Percentiles rank a stretch among this genome's conserved stretches.
Evolutionary conservation across 2,797 vertebrate species (phyloP).

Genomic region (Xenopus petersii): DNA sequence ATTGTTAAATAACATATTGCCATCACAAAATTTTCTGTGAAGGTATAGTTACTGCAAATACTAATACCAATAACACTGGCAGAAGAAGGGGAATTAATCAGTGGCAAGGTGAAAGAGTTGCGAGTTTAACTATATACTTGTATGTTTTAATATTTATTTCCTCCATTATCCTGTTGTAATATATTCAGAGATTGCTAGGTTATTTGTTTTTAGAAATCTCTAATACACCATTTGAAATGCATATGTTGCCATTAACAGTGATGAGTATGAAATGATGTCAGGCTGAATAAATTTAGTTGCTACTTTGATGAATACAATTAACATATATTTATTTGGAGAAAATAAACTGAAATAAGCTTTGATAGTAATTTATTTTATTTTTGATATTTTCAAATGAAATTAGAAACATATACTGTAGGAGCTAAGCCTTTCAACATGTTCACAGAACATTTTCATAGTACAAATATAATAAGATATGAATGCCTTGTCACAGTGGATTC

Average conservation of each 20-base stretch:
- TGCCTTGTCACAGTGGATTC: not conserved
- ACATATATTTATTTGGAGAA: conserved; percentile 46
- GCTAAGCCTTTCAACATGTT: conserved; percentile 4
- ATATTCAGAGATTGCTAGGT: not conserved
- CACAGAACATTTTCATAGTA: not conserved
- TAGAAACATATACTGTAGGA: conserved; percentile 12
- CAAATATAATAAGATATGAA: conserved; percentile 9
- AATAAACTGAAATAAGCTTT: conserved; percentile 28
- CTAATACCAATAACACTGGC: too few relatives aligned
- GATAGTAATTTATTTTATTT: conserved; percentile 23
- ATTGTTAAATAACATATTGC: too few relatives aligned
- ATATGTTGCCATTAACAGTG: conserved; percentile 29
- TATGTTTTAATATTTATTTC: too few relatives aligned
- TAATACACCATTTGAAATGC: conserved; percentile 33
- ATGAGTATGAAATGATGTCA: conserved; percentile 29
- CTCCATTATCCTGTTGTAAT: not conserved
- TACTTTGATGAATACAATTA: conserved; percentile 44
- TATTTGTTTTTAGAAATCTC: conserved; percentile 37
- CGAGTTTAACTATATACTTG: too few relatives aligned
- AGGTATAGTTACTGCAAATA: too few relatives aligned
- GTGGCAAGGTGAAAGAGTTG: too few relatives aligned
- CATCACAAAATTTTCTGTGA: too few relatives aligned
- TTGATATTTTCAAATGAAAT: conserved; percentile 2
- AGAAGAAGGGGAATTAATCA: too few relatives aligned
- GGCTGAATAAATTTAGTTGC: conserved; percentile 32